Evolutionary conservation across 2,797 vertebrate genomes (phyloP).

Genomic region (Sebastolobus alascanus): DNA sequence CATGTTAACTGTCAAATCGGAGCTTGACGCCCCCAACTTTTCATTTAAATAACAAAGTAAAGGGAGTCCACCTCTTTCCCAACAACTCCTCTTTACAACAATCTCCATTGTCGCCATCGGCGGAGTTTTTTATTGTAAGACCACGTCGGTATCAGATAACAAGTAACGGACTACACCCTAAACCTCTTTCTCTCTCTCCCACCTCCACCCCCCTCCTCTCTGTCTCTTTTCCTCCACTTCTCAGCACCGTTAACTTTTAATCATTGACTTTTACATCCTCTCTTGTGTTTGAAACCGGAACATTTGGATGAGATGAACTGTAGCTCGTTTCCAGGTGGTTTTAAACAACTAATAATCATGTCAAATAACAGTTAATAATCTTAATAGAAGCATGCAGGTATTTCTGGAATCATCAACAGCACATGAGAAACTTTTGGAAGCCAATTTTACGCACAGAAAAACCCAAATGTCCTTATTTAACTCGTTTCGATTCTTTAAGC

Average conservation of each 20-base stretch:
- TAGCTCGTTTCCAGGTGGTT: rapidly evolving
- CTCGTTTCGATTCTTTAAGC: background rate
- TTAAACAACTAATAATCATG: background rate
- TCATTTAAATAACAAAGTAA: slow-evolving; percentile 56
- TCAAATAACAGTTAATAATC: rapidly evolving
- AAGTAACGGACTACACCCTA: slow-evolving; percentile 82
- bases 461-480: background rate
- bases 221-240: slow-evolving; percentile 21
- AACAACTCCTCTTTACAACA: slow-evolving; percentile 58
- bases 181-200: slow-evolving; percentile 27
- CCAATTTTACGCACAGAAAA: background rate
- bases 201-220: background rate
- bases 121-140: slow-evolving; percentile 76
- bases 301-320: background rate
- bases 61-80: slow-evolving; percentile 21
- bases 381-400: background rate
- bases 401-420: background rate
- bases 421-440: background rate
- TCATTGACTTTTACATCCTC: slow-evolving; percentile 76
- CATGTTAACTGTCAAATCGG: slow-evolving; percentile 22
- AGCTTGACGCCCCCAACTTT: slow-evolving; percentile 5
- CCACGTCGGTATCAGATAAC: slow-evolving; percentile 79
- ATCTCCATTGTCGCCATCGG: slow-evolving; percentile 78
- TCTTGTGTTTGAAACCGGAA: slow-evolving; percentile 22
- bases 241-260: slow-evolving; percentile 75